A percentile compares a stretch with the other conserved stretches of the same genome.
Conservation (phyloP, 1,140 invertebrate species). For the Neuroterus valhalla region DNA sequence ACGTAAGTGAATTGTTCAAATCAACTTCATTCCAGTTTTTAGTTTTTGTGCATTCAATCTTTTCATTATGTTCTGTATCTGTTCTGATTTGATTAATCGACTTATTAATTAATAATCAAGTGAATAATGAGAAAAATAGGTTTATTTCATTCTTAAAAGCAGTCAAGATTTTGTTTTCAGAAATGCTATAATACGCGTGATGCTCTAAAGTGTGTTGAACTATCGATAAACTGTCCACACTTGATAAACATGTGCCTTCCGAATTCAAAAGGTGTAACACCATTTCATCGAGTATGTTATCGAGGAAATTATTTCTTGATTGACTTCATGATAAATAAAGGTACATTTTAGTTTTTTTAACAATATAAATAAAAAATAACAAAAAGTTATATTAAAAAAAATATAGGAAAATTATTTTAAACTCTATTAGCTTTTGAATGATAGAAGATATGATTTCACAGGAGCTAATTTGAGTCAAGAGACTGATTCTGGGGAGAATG, state of each 20-base stretch:
- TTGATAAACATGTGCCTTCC: conserved; percentile 10
- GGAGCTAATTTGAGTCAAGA: conserved; percentile 4
- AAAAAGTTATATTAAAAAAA: neutral
- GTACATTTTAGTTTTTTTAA: neutral
- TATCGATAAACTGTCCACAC: neutral
- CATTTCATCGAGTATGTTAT: conserved; percentile 11
- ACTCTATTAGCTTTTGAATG: neutral
- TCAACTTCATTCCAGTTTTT: too few species aligned
- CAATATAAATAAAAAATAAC: neutral
- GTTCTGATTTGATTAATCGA: too few species aligned
- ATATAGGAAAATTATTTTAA: too few species aligned
- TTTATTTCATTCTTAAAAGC: neutral
- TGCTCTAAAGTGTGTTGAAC: neutral
- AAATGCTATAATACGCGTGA: neutral
- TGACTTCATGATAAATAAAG: neutral
- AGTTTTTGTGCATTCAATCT: too few species aligned
- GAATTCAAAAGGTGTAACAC: conserved; percentile 3
- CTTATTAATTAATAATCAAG: too few species aligned
- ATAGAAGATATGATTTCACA: neutral
- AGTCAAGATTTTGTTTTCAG: neutral
- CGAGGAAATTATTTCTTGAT: conserved; percentile 10
- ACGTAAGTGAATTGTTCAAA: neutral
- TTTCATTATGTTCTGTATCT: too few species aligned
- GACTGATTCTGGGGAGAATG: conserved; percentile 1
- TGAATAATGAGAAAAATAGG: too few species aligned